Evolutionary conservation across 2,113 vertebrate genomes (phyloP).

Genomic region (Pongo pygmaeus): DNA sequence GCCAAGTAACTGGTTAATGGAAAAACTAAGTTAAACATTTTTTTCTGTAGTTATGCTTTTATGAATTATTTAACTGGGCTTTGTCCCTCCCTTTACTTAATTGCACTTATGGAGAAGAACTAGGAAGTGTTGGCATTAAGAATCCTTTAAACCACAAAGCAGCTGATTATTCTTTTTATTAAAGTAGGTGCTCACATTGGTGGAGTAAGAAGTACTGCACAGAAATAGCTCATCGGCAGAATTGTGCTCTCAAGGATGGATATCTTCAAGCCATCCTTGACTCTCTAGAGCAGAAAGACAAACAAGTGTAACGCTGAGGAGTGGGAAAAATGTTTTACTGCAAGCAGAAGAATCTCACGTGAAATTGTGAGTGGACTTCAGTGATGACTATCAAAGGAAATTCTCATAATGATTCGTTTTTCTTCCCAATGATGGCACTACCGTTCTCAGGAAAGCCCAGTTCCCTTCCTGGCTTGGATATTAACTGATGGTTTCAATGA

Average conservation of each 20-base stretch:
- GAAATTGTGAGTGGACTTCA: background rate
- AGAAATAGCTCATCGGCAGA: constrained; percentile 34
- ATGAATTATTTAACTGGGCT: constrained; percentile 32
- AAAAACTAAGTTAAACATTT: background rate
- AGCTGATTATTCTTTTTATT: constrained; percentile 52
- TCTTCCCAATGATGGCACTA: background rate
- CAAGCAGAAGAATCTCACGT: background rate
- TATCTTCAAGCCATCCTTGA: constrained; percentile 50
- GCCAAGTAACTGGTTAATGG: background rate
- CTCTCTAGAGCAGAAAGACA: constrained; percentile 16
- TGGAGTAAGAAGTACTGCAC: background rate
- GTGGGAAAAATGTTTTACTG: background rate
- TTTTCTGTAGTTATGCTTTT: background rate
- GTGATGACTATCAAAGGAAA: background rate
- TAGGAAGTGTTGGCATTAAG: constrained; percentile 36
- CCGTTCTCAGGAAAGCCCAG: background rate
- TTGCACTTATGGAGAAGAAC: constrained; percentile 9
- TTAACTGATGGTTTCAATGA: background rate
- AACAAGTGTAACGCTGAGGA: background rate
- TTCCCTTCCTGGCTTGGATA: background rate
- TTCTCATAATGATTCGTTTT: background rate
- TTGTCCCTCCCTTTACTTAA: constrained; percentile 29
- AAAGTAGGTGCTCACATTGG: background rate
- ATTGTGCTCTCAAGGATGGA: background rate
- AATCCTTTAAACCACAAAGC: constrained; percentile 57